Evolutionary conservation across 2,113 vertebrate genomes (phyloP).

Genomic region (Corythaixoides concolor): DNA sequence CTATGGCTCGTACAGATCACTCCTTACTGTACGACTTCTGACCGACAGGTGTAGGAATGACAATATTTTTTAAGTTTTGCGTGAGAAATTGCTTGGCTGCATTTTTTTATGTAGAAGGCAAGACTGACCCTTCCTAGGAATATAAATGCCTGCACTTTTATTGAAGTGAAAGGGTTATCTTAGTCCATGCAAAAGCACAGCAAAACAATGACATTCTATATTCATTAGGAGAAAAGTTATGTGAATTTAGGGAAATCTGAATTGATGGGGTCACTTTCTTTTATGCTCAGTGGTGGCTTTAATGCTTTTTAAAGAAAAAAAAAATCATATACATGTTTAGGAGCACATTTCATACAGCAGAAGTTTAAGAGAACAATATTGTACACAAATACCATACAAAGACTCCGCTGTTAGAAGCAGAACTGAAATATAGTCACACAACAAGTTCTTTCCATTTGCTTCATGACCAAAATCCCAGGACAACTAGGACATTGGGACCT

Average conservation of each 20-base stretch:
- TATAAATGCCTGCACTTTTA: neutral
- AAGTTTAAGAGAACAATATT: neutral
- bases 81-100: neutral
- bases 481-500: neutral
- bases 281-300: neutral
- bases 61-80: neutral
- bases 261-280: neutral
- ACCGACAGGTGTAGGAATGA: neutral
- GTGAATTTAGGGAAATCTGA: neutral
- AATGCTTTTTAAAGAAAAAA: neutral
- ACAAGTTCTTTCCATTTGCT: neutral
- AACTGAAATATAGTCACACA: neutral
- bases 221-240: neutral
- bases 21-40: neutral
- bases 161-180: neutral
- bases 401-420: neutral
- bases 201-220: neutral
- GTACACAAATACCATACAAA: neutral
- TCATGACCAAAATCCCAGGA: neutral
- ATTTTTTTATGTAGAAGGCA: neutral
- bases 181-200: neutral
- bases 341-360: neutral
- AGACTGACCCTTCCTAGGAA: neutral
- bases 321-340: neutral
- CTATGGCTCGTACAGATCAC: neutral